phyloP scores from a whole-genome alignment of 2,888 invertebrate species.

The Selenia dentaria region DNA sequence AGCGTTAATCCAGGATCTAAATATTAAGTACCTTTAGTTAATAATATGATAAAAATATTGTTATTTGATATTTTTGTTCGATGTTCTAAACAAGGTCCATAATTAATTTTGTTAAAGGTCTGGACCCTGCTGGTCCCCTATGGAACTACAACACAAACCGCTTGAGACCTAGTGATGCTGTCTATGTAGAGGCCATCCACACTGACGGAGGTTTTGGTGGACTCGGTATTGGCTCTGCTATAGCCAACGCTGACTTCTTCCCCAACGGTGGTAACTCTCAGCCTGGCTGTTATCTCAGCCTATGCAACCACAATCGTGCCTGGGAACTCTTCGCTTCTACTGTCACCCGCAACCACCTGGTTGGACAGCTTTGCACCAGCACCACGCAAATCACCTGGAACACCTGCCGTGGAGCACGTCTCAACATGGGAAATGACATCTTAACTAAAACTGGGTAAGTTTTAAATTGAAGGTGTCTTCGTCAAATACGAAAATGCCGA shows the following conservation, averaged over 20 bases:
- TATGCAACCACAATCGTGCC: slow-evolving; percentile 65
- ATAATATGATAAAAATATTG: too few species aligned
- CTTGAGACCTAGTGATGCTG: slow-evolving; percentile 54
- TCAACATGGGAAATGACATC: slow-evolving; percentile 57
- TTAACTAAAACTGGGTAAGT: slow-evolving; percentile 53
- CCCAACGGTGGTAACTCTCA: slow-evolving; percentile 81
- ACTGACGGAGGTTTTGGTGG: slow-evolving; percentile 72
- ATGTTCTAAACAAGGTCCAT: too few species aligned
- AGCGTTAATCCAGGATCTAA: too few species aligned
- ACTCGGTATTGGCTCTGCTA: slow-evolving; percentile 69
- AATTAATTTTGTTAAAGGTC: too few species aligned
- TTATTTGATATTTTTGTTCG: too few species aligned
- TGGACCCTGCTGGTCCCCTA: slow-evolving; percentile 66
- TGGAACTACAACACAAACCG: slow-evolving; percentile 52
- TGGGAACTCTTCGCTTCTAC: slow-evolving; percentile 62
- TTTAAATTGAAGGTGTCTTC: too few species aligned
- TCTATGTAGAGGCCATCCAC: slow-evolving; percentile 65
- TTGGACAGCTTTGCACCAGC: slow-evolving; percentile 49
- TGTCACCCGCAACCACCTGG: slow-evolving; percentile 55
- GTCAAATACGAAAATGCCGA: too few species aligned
- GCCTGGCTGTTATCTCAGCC: slow-evolving; percentile 55
- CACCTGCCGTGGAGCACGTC: slow-evolving; percentile 48
- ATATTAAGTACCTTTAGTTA: too few species aligned
- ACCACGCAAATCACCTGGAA: slow-evolving; percentile 49
- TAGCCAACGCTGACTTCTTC: slow-evolving; percentile 85